phyloP scores from a whole-genome alignment of 2,797 vertebrate species.

The Spea hammondii region DNA sequence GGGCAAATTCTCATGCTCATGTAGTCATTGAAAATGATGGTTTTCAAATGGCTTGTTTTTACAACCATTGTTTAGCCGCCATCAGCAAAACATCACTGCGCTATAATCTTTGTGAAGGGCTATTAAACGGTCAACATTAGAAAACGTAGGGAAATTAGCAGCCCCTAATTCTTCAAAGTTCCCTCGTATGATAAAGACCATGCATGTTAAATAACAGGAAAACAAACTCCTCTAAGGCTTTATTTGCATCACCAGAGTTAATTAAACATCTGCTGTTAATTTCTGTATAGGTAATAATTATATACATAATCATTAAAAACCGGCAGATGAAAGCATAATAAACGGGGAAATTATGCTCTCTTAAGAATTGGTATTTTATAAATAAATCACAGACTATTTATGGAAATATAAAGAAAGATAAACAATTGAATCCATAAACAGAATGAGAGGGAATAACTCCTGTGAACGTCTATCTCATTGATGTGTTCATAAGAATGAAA shows the following conservation, averaged over 20 bases:
- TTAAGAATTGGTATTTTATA: conserved; percentile 13
- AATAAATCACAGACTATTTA: conserved; percentile 24
- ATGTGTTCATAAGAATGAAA: too few species aligned
- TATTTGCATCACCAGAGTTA: conserved; percentile 41
- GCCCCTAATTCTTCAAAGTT: too few species aligned
- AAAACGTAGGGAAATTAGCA: too few species aligned
- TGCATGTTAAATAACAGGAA: conserved; percentile 26
- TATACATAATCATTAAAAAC: conserved; percentile 44
- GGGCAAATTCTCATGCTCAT: too few species aligned
- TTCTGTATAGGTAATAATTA: conserved; percentile 50
- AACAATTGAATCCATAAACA: conserved; percentile 17
- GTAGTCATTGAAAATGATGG: too few species aligned
- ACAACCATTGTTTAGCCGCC: too few species aligned
- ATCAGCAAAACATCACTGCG: too few species aligned
- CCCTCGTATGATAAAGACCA: too few species aligned
- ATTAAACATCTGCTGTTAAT: conserved; percentile 50
- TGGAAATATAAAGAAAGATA: neutral
- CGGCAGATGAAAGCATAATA: conserved; percentile 48
- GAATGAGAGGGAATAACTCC: neutral
- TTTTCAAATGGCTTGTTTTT: too few species aligned
- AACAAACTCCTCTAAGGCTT: conserved; percentile 35
- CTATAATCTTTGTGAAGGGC: too few species aligned
- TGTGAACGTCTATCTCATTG: too few species aligned
- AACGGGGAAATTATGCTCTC: conserved; percentile 24
- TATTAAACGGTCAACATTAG: too few species aligned